These are phyloP conservation scores for Bucorvus abyssinicus DNA, from an alignment of 2,797 vertebrate genomes.

Conservation along the genomic window DNA sequence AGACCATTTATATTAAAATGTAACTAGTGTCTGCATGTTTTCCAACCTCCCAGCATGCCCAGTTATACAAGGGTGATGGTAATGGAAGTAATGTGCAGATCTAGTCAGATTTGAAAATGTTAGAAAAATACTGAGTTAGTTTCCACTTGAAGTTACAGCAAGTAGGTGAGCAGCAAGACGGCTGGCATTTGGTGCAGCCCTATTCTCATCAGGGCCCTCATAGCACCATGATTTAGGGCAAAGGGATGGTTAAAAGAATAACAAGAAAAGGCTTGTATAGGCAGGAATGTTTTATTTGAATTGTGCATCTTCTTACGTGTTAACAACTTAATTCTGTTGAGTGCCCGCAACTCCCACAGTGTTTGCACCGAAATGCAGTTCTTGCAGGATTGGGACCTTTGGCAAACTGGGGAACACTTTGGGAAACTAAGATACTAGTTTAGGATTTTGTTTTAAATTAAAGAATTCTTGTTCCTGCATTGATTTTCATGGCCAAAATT, in stretches of 20 bases:
- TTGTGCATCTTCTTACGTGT: conserved; percentile 2
- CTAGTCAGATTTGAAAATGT: background rate
- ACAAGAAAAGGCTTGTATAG: conserved; percentile 32
- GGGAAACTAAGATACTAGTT: background rate
- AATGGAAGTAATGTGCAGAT: background rate
- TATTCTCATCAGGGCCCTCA: background rate
- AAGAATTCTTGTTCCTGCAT: background rate
- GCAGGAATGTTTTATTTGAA: conserved; percentile 32
- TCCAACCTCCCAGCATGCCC: background rate
- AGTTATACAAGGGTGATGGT: background rate
- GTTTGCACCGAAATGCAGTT: background rate
- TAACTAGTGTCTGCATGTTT: conserved; percentile 17
- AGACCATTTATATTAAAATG: conserved; percentile 34
- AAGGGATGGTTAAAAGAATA: background rate
- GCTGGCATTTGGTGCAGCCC: background rate
- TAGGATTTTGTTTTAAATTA: background rate
- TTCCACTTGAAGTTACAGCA: background rate
- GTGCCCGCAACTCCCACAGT: background rate
- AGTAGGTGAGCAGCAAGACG: background rate
- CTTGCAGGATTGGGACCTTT: background rate
- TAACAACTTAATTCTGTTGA: conserved; percentile 11
- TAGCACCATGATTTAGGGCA: background rate
- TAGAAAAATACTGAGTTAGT: background rate
- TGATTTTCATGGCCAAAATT: background rate
- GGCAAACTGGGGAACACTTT: background rate